Evolutionary conservation across 2,113 vertebrate species (phyloP).

Genomic region (Cynopterus brachyotis): DNA sequence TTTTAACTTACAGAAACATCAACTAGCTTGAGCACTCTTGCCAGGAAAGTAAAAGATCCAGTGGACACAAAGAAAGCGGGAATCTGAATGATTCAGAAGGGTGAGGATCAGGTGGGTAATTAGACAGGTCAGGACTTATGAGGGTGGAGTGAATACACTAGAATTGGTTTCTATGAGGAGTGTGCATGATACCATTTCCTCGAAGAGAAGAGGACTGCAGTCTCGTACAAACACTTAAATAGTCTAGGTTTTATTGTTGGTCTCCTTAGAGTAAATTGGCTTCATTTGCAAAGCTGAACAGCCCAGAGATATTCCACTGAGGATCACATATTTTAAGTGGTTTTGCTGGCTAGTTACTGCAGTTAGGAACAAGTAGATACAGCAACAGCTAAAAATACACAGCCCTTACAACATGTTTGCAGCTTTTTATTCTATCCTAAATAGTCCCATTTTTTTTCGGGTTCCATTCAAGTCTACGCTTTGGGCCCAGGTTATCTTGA

Average conservation of each 20-base stretch:
- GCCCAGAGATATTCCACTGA: neutral
- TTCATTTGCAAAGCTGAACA: neutral
- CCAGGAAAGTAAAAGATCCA: neutral
- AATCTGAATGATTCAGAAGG: constrained; percentile 58
- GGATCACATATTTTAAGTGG: neutral
- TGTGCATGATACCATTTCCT: neutral
- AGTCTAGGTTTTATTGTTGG: neutral
- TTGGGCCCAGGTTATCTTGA: neutral
- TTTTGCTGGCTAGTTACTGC: neutral
- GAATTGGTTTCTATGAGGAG: neutral
- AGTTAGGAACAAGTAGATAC: neutral
- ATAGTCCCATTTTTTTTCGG: neutral
- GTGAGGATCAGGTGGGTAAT: constrained; percentile 18
- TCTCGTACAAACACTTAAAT: neutral
- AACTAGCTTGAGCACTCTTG: neutral
- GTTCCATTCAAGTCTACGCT: neutral
- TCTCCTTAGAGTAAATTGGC: neutral
- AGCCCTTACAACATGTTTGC: neutral
- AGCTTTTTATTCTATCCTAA: neutral
- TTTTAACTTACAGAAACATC: neutral
- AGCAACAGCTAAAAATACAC: neutral
- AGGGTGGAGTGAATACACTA: neutral
- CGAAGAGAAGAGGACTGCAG: neutral
- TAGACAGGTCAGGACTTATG: constrained; percentile 51
- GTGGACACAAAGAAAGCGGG: neutral